phyloP scores from a whole-genome alignment of 2,888 invertebrate genomes.

The Salpingus planirostris region DNA sequence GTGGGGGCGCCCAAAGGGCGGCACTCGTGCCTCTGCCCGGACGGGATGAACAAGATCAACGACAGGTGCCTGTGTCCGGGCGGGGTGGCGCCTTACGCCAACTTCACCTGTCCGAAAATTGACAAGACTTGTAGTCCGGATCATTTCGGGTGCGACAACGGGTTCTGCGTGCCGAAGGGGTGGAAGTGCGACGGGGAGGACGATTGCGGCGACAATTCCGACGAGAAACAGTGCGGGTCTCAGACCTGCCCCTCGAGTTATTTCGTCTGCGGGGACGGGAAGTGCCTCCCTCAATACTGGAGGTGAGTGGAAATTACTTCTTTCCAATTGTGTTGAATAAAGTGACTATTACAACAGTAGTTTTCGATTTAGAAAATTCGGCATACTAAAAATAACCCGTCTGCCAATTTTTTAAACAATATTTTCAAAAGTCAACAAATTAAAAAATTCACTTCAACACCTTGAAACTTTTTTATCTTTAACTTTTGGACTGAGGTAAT shows the following conservation, averaged over 20 bases:
- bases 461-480: too few species aligned
- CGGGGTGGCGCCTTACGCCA: constrained; percentile 50
- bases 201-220: constrained; percentile 58
- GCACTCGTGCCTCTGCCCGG: constrained; percentile 68
- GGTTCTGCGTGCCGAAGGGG: constrained; percentile 49
- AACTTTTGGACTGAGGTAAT: too few species aligned
- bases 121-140: constrained; percentile 49
- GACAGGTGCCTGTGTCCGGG: constrained; percentile 72
- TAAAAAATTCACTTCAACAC: too few species aligned
- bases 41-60: constrained; percentile 47
- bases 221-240: constrained; percentile 45
- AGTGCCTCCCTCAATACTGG: constrained; percentile 57
- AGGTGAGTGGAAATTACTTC: constrained; percentile 28
- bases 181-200: constrained; percentile 60
- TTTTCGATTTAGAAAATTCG: too few species aligned
- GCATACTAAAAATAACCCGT: too few species aligned
- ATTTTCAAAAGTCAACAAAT: too few species aligned
- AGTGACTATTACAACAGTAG: too few species aligned
- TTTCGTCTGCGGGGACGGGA: constrained; percentile 51
- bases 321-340: too few species aligned
- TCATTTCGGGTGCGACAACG: constrained; percentile 52
- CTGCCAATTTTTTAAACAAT: too few species aligned
- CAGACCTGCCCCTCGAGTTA: constrained; percentile 47
- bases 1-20: constrained; percentile 60
- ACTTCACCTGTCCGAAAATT: constrained; percentile 61